phyloP scores from a whole-genome alignment of 2,888 invertebrate species.

The Stegana nigrithorax region DNA sequence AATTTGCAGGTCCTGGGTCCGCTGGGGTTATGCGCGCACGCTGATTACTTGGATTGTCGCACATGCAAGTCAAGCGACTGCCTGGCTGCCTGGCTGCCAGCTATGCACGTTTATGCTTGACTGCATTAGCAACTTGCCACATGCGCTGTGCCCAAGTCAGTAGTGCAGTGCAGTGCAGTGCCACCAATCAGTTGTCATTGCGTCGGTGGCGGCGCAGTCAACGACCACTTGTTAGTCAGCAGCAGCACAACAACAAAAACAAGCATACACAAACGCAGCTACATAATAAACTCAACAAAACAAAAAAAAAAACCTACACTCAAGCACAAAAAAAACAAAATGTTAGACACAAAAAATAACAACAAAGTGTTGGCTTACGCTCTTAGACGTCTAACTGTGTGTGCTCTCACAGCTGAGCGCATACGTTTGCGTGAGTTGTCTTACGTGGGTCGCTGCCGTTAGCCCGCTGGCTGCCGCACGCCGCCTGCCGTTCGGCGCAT shows the following conservation, averaged over 20 bases:
- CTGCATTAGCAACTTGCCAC: neutral
- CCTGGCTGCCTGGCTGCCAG: no score
- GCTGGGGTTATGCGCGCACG: no score
- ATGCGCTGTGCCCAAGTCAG: slow-evolving; percentile 37
- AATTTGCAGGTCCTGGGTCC: no score
- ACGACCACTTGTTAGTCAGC: slow-evolving; percentile 63
- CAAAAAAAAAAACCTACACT: neutral
- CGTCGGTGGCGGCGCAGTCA: slow-evolving; percentile 42
- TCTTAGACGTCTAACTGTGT: neutral
- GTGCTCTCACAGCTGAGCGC: neutral
- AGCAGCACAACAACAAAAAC: slow-evolving; percentile 42
- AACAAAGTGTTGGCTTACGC: neutral
- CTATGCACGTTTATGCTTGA: neutral
- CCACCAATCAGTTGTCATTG: neutral
- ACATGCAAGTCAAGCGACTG: no score
- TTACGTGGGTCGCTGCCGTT: neutral
- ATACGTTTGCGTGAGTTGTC: slow-evolving; percentile 9
- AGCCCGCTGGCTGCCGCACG: neutral
- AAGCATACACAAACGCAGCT: slow-evolving; percentile 41
- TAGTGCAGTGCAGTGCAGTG: no score
- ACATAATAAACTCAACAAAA: slow-evolving; percentile 30
- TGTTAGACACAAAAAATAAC: neutral
- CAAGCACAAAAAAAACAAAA: neutral
- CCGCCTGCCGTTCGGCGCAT: no score
- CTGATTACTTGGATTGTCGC: no score